Evolutionary conservation across 2,888 invertebrate species (phyloP).

Genomic region (Geophilus truncorum): DNA sequence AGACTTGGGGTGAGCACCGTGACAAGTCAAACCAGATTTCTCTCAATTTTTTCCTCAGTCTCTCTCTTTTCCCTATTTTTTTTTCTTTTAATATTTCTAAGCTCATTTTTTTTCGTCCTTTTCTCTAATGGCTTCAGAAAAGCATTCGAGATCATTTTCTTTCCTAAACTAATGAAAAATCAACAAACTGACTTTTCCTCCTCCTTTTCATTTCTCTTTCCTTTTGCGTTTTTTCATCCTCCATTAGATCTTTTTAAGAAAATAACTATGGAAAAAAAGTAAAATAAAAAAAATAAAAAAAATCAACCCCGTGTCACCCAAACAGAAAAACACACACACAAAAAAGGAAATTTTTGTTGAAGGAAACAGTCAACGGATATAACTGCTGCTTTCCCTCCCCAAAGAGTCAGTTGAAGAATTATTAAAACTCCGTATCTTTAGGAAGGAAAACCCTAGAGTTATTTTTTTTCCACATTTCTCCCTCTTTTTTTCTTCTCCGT

Average conservation of each 20-base stretch:
- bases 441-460: constrained; percentile 10
- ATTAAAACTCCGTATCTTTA: constrained; percentile 1
- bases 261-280: background rate
- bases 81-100: background rate
- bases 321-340: background rate
- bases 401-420: background rate
- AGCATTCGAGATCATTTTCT: constrained; percentile 8
- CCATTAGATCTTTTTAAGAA: constrained; percentile 10
- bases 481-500: background rate
- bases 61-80: background rate
- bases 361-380: constrained; percentile 20
- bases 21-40: constrained; percentile 1
- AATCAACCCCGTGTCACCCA: background rate
- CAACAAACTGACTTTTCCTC: background rate
- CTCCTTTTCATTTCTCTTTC: background rate
- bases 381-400: constrained; percentile 15
- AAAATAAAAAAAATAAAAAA: background rate
- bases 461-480: background rate
- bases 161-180: constrained; percentile 16
- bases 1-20: background rate
- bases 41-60: background rate
- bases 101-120: background rate
- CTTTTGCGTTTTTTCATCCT: background rate
- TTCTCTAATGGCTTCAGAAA: constrained; percentile 1
- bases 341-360: background rate